These are phyloP conservation scores for Gallinago jamesoni DNA, from an alignment of 2,113 vertebrate species.

Conservation along the genomic window DNA sequence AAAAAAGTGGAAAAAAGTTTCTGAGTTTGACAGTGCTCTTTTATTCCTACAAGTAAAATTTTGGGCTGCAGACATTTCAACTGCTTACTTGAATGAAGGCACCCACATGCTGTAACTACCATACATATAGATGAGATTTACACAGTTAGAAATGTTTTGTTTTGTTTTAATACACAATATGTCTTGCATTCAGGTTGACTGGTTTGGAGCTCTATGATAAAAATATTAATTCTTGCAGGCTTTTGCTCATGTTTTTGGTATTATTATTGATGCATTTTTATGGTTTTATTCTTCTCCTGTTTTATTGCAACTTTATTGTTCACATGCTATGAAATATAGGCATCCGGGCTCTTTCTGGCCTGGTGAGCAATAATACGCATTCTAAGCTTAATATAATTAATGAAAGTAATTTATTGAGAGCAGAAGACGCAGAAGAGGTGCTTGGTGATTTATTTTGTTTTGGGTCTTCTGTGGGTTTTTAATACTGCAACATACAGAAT, in stretches of 20 bases:
- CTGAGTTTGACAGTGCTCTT: neutral
- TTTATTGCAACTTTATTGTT: neutral
- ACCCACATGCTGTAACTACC: neutral
- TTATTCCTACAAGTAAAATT: neutral
- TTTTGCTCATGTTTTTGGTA: neutral
- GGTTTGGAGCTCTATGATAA: neutral
- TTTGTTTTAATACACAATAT: neutral
- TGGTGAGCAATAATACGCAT: neutral
- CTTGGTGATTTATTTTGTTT: neutral
- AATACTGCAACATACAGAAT: neutral
- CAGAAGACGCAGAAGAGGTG: neutral
- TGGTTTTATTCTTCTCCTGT: neutral
- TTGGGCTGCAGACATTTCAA: neutral
- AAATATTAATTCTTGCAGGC: neutral
- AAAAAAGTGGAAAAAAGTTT: too few species aligned
- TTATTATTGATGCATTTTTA: neutral
- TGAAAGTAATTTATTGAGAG: neutral
- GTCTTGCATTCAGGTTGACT: neutral
- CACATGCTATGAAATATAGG: neutral
- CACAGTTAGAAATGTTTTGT: neutral
- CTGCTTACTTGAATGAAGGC: neutral
- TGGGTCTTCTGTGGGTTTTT: neutral
- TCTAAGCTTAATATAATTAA: neutral
- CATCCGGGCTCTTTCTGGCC: neutral
- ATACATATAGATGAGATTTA: neutral